Base-by-base conservation (phyloP, 2,797 vertebrate species). In the Melanotaenia pygmaea region DNA sequence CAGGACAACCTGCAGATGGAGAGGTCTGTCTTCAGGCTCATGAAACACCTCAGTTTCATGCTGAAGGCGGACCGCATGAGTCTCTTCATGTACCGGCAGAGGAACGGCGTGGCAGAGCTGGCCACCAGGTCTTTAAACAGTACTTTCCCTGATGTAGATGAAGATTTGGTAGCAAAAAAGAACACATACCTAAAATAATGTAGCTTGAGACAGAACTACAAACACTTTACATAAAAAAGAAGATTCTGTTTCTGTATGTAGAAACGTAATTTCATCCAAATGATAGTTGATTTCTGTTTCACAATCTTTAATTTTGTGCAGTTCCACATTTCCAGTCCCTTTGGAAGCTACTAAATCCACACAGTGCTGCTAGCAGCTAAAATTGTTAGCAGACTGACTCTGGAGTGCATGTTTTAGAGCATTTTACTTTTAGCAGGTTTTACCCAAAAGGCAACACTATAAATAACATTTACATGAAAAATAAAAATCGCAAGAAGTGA, bases 1-100 rank as follows among this genome's bases (percentile, higher is more conserved):
- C 96, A 96, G 90, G 96, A 97, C 64, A 96, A 96, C 77, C 71
- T 96, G 71, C 94, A 97, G 70, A 93, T 94, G 59, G 96, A 97
- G 92, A 94, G 79, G 76, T 93, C 93, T 3, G 59, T 96, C 64
- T 96, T 97, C 91, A 97, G 95, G 26, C 92, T 96, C 59, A 95
- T 97, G 94, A 94, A 80, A 34, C 95, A 95, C 88, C 90, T 97
- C 32, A 88, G 92, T 84, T 97, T 96, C 87, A 93, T 97, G 72
- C 72, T 96, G 62, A 92, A 88, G 47, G 94, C 95, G 0, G 96
- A 97, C 38, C 91, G 93, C 73, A 96, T 96, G 95, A 97, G 96
- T 32, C 95, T 97, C 28, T 97, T 97, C 91, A 95, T 96, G 96
- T 95, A 96, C 89, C 89, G 96, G 38, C 93, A 94, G 86, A 94